Evolutionary conservation across 2,888 invertebrate genomes (phyloP), one percentile per base, ranked within the genome.

Genomic region (Mythimna vitellina): DNA sequence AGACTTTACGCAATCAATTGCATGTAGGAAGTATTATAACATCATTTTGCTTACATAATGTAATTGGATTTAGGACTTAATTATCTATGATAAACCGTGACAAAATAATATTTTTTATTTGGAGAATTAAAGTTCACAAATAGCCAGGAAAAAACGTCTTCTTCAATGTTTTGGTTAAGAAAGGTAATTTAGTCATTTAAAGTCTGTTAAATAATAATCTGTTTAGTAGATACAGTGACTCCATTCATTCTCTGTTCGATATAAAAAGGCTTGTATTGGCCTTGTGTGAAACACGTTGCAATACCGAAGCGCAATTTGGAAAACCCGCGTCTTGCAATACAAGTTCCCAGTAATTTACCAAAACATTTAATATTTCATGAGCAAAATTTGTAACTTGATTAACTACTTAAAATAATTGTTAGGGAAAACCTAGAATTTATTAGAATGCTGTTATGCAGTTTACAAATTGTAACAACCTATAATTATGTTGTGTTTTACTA

Each of bases 271-370:
- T 84, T 87, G 83, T 83, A 80, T 83, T 89, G 88, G 74, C 86
- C 85, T 89, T 93, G 90, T 92, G 93, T 93, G 71, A 87, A 72
- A 84, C 80, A 81, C 89, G 87, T 87, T 92, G 94, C 94, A 95
- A 92, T 92, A 91, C 89, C 70, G 73, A 79, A 65, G 85, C 88
- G 90, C 92, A 90, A 89, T 92, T 94, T 91, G 96, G 95, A 93
- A 96, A 96, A 94, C 92, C 95, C 95, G 86, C 77, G 88, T 84
- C 82, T 92, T 93, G 89, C 94, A 92, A 92, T 91, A 90, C 83
- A 75, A 86, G 86, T 89, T 91, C 87, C 86, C 83, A 87, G 88
- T 89, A 90, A 87, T 88, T 82, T 85, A 83, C 79, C 76, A 82
- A 90, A 84, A 82, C 71, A 81, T 73, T 76, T 22, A 68, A 79